phyloP scores from a whole-genome alignment of 2,113 vertebrate species.

The Ceyx melanurus region DNA sequence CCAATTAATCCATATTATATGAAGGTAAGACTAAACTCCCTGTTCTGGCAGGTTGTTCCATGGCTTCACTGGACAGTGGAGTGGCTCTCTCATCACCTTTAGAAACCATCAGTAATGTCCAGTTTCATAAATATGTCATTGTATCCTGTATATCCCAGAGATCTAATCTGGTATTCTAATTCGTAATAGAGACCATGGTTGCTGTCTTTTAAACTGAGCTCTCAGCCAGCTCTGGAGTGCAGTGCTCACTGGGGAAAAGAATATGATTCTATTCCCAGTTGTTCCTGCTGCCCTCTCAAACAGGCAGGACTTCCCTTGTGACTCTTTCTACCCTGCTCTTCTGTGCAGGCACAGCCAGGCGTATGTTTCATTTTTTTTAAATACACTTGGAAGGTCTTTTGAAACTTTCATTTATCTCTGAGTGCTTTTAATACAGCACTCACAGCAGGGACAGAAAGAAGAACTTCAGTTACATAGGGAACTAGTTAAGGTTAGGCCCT shows the following conservation, averaged over 20 bases:
- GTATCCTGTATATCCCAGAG: not conserved
- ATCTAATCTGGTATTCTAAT: conserved; percentile 22
- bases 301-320: not conserved
- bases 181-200: not conserved
- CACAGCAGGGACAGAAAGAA: not conserved
- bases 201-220: not conserved
- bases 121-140: not conserved
- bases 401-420: not conserved
- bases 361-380: not conserved
- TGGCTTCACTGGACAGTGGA: not conserved
- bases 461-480: not conserved
- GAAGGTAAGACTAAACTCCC: not conserved
- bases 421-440: not conserved
- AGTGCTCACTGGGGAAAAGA: not conserved
- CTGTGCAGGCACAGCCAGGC: not conserved
- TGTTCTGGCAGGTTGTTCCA: not conserved
- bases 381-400: not conserved
- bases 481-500: not conserved
- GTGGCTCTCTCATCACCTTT: not conserved
- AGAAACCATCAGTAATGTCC: not conserved
- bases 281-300: not conserved
- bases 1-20: not conserved
- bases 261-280: not conserved
- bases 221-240: not conserved
- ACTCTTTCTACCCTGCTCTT: not conserved